phyloP scores from a whole-genome alignment of 2,113 vertebrate species.

The Chunga burmeisteri region DNA sequence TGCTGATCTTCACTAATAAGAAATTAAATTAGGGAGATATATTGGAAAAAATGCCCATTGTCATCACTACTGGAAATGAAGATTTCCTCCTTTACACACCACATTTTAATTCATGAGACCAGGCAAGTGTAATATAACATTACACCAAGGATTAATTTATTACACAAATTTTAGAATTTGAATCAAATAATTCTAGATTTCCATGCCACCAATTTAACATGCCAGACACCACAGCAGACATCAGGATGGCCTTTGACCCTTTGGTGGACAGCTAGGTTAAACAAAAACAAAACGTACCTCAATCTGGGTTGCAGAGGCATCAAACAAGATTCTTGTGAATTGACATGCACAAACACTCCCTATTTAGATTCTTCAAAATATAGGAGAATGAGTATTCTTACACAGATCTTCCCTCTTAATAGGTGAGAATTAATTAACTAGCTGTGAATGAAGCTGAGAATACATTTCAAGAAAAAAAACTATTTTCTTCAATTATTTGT shows the following conservation, averaged over 20 bases:
- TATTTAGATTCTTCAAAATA: neutral
- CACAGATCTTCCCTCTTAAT: neutral
- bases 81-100: neutral
- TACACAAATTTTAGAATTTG: neutral
- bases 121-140: neutral
- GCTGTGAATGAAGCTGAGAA: neutral
- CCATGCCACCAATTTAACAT: neutral
- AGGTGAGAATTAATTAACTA: neutral
- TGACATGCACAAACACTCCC: neutral
- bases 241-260: neutral
- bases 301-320: neutral
- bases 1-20: neutral
- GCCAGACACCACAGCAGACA: neutral
- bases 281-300: fast-evolving
- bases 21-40: neutral
- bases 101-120: neutral
- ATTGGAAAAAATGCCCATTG: neutral
- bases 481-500: neutral
- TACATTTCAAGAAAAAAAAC: neutral
- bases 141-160: neutral
- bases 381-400: neutral
- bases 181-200: neutral
- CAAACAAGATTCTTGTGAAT: neutral
- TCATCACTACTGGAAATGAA: neutral
- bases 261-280: neutral